Evolutionary conservation across 2,888 invertebrate species (phyloP), one percentile per base, ranked within the genome.

Genomic region (Branchinecta sandiegonensis): DNA sequence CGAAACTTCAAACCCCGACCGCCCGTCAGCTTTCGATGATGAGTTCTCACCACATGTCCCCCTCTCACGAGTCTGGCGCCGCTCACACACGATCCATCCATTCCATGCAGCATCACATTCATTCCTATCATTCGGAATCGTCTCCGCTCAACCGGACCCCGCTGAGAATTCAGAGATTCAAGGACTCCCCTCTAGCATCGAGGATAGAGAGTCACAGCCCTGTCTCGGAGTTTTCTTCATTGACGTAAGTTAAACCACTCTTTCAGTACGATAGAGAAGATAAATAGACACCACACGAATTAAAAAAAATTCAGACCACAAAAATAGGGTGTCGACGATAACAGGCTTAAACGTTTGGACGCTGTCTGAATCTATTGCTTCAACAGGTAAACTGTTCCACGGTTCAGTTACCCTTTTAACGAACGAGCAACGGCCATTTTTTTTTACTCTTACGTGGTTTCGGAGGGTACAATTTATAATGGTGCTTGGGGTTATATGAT

Each of bases 141-240:
- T 17, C 56, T n/a, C 17, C 56, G 8, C 17, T 56, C 56, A 56
- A 17, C 17, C n/a, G 56, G 17, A 56, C 56, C 8, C 56, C 56
- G 17, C 17, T 56, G 9, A 56, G 56, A 17, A 56, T 56, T 1
- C 56, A n/a, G n/a, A 8, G 56, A 56, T 56, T 56, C 56, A 56
- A 56, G 56, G 56, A 56, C 17, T 56, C 56, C 56, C 56, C 56
- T 56, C 8, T 56, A 14, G 56, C 17, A 8, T 56, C 56, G 56
- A n/a, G 56, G n/a, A n/a, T 56, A 14, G 56, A 56, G n/a, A 56
- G 56, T 56, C 56, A n/a, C 56, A 56, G 56, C 10, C 37, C 37
- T 37, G 37, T 37, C 37, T 56, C 56, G 9, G 56, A 56, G 17
- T 56, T 56, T 14, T 56, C 56, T 14, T 56, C 56, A 14, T 56